Conservation (phyloP, 1,140 invertebrate genomes). For the Schmidtea mediterranea region DNA sequence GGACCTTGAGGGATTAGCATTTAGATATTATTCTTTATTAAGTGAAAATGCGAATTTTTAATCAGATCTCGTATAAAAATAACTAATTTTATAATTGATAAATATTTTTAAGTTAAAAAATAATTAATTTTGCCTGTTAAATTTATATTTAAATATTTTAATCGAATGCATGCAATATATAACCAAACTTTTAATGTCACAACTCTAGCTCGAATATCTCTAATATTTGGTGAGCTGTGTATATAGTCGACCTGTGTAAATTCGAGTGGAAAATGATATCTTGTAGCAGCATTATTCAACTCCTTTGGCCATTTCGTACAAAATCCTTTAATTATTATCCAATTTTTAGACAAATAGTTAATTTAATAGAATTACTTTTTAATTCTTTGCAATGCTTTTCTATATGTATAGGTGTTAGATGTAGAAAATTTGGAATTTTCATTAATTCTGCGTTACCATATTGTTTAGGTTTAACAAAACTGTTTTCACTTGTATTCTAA, state of each 20-base stretch:
- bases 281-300: conserved; percentile 43
- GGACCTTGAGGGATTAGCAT: no score
- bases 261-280: conserved; percentile 54
- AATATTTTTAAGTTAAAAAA: no score
- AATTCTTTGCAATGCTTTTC: conserved; percentile 65
- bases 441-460: conserved; percentile 71
- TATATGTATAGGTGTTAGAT: conserved; percentile 71
- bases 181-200: conserved; percentile 46
- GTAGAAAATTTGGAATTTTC: conserved; percentile 95
- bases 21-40: no score
- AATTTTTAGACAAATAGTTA: background rate
- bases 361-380: conserved; percentile 33
- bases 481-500: conserved; percentile 29
- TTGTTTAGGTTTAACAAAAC: conserved; percentile 41
- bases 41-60: no score
- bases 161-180: no score
- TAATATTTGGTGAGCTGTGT: conserved; percentile 56
- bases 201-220: conserved; percentile 53
- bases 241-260: conserved; percentile 56
- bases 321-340: background rate
- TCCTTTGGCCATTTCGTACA: conserved; percentile 66
- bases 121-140: no score
- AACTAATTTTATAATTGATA: no score
- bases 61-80: no score
- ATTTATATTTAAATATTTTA: no score